Percentiles rank a stretch among this genome's conserved stretches.
Evolutionary conservation across 2,888 invertebrate species (phyloP).

Genomic region (Leptinotarsa peninsularis): DNA sequence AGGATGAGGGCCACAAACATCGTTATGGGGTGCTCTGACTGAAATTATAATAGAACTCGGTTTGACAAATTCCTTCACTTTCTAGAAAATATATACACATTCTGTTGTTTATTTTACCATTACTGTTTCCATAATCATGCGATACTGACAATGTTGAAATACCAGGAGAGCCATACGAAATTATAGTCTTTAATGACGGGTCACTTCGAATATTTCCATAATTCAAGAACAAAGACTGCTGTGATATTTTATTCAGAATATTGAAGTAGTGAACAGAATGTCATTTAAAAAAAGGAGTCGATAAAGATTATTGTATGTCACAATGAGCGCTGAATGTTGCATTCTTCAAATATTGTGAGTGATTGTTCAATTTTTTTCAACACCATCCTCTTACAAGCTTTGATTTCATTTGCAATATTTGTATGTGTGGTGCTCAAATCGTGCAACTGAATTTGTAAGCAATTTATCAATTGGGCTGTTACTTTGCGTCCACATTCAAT

Average conservation of each 20-base stretch:
- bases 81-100: not conserved
- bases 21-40: not conserved
- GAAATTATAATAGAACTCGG: not conserved
- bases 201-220: not conserved
- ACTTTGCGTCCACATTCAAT: too few species aligned
- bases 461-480: too few species aligned
- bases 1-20: not conserved
- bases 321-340: too few species aligned
- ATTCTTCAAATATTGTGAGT: too few species aligned
- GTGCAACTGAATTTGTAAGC: too few species aligned
- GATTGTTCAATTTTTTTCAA: too few species aligned
- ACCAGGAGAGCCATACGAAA: not conserved
- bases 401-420: too few species aligned
- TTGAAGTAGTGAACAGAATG: not conserved
- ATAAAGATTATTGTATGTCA: too few species aligned
- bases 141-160: not conserved
- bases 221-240: not conserved
- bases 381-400: too few species aligned
- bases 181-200: not conserved
- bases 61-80: not conserved
- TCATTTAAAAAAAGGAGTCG: not conserved
- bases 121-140: not conserved
- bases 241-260: not conserved
- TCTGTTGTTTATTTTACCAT: conserved; percentile 1
- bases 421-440: too few species aligned